Evolutionary conservation across 1,140 invertebrate genomes (phyloP), one percentile per base, ranked within the genome.

Genomic region (Bombus confusus): DNA sequence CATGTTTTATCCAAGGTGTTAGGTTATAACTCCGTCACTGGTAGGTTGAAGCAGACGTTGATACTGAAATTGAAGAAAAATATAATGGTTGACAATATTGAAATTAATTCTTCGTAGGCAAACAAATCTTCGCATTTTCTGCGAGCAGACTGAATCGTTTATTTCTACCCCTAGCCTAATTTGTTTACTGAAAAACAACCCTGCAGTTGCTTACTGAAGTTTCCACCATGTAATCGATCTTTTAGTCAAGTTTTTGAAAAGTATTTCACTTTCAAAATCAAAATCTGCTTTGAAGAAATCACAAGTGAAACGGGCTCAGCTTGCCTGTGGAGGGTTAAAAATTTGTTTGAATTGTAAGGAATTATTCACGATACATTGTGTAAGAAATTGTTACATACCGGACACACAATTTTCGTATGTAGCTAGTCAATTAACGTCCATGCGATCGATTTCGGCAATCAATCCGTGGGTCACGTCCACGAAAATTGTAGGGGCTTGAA

Each of bases 401-500:
- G 5, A 22, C 47, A 22, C 22, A 0, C 47, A 0, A 15, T 8
- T 5, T 12, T 31, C n/a, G 25, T 34, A 39, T 0, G 3, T 34
- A 34, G 34, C 22, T 28, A 25, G 25, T 75, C 5, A 9, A 73
- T 47, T 73, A 47, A 31, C 1, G 31, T 25, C 8, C 18, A 6
- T 9, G 41, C 18, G 68, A 69, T 34, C 18, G 6, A 18, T 25
- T 22, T 31, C 22, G 43, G 22, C 31, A 47, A 34, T 57, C 6
- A 52, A 28, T 78, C n/a, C 12, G 43, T 57, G 62, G 22, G 22
- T 43, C 47, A 71, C 72, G 86, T 52, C 18, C 1, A 52, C 18
- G 47, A 52, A 52, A 22, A 52, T 52, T 22, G 47, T 22, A 52
- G 47, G 47, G 39, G 87, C 85, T 86, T 84, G 87, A 90, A 90